A percentile compares a stretch with the other conserved stretches of the same genome.
phyloP scores from a whole-genome alignment of 2,797 vertebrate genomes.

The Notoglanidium macrostoma region DNA sequence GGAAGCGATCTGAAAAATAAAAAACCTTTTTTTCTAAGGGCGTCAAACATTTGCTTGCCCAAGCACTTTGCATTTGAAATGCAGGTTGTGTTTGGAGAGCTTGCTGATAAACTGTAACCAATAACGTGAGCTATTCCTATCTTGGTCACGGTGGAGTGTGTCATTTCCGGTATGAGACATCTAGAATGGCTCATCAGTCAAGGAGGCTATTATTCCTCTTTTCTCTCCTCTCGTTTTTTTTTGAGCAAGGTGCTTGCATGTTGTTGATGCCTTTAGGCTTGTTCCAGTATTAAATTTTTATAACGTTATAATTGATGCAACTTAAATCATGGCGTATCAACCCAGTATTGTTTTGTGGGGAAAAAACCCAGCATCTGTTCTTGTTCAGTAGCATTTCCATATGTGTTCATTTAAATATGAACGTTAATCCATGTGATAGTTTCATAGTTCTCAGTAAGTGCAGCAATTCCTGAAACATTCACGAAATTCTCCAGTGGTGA shows the following conservation, averaged over 20 bases:
- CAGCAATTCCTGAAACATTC: conserved; percentile 17
- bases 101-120: conserved; percentile 38
- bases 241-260: conserved; percentile 10
- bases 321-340: neutral
- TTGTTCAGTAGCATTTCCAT: neutral
- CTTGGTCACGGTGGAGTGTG: conserved; percentile 42
- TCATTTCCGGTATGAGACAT: conserved; percentile 46
- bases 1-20: neutral
- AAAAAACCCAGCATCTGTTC: neutral
- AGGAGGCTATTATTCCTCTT: conserved; percentile 14
- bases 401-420: conserved; percentile 1
- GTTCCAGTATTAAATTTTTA: neutral
- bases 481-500: neutral
- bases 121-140: conserved; percentile 35
- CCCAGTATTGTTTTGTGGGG: neutral
- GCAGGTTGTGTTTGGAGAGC: conserved; percentile 12
- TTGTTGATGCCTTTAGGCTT: conserved; percentile 13
- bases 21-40: neutral
- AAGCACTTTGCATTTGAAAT: conserved; percentile 20
- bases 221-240: neutral
- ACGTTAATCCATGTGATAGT: neutral
- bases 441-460: neutral
- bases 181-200: conserved; percentile 34
- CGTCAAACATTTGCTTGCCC: neutral
- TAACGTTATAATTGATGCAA: neutral